These are phyloP conservation scores for Malurus alboscapulatus DNA, from an alignment of 2,113 vertebrate species.

Conservation along the genomic window DNA sequence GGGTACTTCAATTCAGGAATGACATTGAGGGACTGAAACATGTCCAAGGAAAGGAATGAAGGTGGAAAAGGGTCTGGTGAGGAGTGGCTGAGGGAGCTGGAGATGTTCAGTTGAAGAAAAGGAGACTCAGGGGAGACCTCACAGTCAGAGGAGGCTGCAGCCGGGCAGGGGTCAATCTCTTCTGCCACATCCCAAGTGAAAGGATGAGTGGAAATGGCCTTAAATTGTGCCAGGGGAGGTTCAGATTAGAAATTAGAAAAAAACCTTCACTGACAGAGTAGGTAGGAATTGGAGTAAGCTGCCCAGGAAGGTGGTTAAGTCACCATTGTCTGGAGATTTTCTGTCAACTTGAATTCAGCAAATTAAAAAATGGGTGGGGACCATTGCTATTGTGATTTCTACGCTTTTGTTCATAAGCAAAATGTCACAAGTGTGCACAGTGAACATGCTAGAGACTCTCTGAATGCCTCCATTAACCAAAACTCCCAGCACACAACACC, in stretches of 20 bases:
- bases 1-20: too few species aligned
- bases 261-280: not conserved
- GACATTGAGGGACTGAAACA: accelerated
- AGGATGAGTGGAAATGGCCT: not conserved
- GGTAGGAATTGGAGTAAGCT: not conserved
- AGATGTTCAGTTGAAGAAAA: not conserved
- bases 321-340: not conserved
- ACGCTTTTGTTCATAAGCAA: not conserved
- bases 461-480: not conserved
- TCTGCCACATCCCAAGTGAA: not conserved
- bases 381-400: not conserved
- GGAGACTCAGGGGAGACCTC: not conserved
- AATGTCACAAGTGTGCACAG: not conserved
- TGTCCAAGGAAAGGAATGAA: not conserved
- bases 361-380: accelerated
- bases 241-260: not conserved
- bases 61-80: not conserved
- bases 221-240: not conserved
- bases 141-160: not conserved
- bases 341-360: not conserved
- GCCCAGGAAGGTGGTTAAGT: not conserved
- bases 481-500: not conserved
- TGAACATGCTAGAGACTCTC: not conserved
- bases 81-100: not conserved
- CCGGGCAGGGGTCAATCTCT: not conserved